Evolutionary conservation across 2,113 vertebrate species (phyloP).

Genomic region (Emydura subglobosa): DNA sequence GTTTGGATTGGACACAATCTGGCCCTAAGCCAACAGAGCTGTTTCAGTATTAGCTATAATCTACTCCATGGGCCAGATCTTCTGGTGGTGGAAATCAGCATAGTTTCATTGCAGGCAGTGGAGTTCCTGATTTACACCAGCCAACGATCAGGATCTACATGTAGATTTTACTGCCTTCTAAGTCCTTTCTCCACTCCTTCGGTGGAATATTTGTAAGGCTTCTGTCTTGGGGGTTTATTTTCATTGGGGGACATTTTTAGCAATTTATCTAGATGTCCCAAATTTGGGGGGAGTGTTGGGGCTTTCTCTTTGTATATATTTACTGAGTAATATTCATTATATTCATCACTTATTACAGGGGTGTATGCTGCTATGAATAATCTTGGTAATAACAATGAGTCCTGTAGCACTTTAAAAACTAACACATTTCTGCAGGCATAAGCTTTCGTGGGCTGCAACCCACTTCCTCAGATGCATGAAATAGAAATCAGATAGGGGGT

Average conservation of each 20-base stretch:
- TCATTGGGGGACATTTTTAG: background rate
- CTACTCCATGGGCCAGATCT: background rate
- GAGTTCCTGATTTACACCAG: constrained; percentile 43
- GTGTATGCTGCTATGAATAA: background rate
- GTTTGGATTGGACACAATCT: background rate
- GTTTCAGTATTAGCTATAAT: constrained; percentile 12
- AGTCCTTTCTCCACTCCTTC: background rate
- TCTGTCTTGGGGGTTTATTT: background rate
- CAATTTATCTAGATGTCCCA: background rate
- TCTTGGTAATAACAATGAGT: background rate
- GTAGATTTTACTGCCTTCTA: constrained; percentile 54
- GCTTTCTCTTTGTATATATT: background rate
- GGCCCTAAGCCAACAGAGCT: background rate
- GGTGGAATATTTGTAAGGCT: background rate
- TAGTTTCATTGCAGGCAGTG: background rate
- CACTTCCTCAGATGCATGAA: too few relatives aligned
- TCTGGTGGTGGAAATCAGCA: background rate
- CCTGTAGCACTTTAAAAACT: too few relatives aligned
- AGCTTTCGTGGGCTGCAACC: too few relatives aligned
- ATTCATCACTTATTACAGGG: background rate
- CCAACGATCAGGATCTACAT: constrained; percentile 46
- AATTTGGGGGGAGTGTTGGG: background rate
- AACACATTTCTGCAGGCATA: too few relatives aligned
- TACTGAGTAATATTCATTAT: background rate
- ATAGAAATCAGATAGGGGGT: too few relatives aligned